Evolutionary conservation across 2,888 invertebrate genomes (phyloP), one percentile per base, ranked within the genome.

Genomic region (Crocallis elinguaria): DNA sequence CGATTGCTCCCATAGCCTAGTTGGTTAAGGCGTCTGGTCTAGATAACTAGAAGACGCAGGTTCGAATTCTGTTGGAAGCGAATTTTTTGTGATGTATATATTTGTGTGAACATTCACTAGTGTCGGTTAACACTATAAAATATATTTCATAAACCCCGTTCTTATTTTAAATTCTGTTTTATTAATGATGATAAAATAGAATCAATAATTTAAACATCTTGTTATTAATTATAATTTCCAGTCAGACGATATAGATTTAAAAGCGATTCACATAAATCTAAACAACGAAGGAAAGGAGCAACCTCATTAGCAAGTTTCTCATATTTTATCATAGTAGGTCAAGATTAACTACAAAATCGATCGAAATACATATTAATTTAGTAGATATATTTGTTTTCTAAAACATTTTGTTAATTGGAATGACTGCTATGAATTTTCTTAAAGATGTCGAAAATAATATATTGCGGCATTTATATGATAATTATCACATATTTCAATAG

Each of bases 361-460:
- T 43, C 61, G 61, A 61, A 54, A 64, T 61, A 49, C 61, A 61
- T 64, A 46, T 57, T 57, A 57, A 64, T 50, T 30, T 33, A 13
- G 9, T 42, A 33, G 16, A 17, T 42, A 46, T 38, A 33, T 42
- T 42, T 48, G 17, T 46, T 36, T 51, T 45, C 21, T 46, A 41
- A 25, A 19, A 9, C 4, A 16, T 37, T 48, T 30, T 46, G 7
- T 46, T 53, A 42, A 48, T 53, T 42, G 42, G 41, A 32, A 30
- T 19, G 25, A 25, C 35, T 29, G 37, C 30, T 35, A 16, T 42
- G 52, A 46, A 30, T 32, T 52, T 41, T 11, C 8, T 29, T 23
- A 27, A 33, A 13, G 33, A 46, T 41, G 44, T n/a, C n/a, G n/a
- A n/a, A n/a, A n/a, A 35, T 39, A 45, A 35, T 33, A 21, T 39